Evolutionary conservation across 2,113 vertebrate genomes (phyloP).

Genomic region (Bos indicus): DNA sequence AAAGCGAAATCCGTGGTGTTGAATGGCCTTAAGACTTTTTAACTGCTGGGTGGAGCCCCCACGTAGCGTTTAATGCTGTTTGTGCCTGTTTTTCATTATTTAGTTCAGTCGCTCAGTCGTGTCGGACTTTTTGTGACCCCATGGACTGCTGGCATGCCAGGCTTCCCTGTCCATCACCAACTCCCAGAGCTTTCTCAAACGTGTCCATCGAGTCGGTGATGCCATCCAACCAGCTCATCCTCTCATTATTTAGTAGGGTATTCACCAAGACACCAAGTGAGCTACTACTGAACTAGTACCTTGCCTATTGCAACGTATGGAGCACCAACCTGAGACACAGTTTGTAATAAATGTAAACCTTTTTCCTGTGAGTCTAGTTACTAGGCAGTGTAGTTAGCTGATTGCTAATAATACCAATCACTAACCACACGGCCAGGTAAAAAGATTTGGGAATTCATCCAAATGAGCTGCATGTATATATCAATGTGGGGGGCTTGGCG

Average conservation of each 20-base stretch:
- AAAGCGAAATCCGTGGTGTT: not conserved
- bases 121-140: not conserved
- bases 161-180: not conserved
- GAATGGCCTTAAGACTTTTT: not conserved
- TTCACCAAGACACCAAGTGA: not conserved
- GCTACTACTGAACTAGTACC: not conserved
- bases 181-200: not conserved
- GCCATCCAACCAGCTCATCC: not conserved
- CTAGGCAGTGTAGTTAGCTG: slow-evolving; percentile 95
- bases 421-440: slow-evolving; percentile 92
- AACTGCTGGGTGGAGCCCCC: not conserved
- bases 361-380: slow-evolving; percentile 81
- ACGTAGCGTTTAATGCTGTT: not conserved
- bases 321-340: not conserved
- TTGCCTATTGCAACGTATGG: not conserved
- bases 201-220: not conserved
- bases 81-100: not conserved
- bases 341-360: not conserved
- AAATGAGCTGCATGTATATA: not conserved
- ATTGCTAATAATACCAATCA: slow-evolving; percentile 88
- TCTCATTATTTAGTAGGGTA: not conserved
- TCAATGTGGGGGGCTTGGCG: rapidly evolving
- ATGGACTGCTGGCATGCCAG: not conserved
- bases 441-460: slow-evolving; percentile 69
- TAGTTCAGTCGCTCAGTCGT: not conserved